Evolutionary conservation across 2,888 invertebrate species (phyloP).

Genomic region (Yponomeuta sedellus): DNA sequence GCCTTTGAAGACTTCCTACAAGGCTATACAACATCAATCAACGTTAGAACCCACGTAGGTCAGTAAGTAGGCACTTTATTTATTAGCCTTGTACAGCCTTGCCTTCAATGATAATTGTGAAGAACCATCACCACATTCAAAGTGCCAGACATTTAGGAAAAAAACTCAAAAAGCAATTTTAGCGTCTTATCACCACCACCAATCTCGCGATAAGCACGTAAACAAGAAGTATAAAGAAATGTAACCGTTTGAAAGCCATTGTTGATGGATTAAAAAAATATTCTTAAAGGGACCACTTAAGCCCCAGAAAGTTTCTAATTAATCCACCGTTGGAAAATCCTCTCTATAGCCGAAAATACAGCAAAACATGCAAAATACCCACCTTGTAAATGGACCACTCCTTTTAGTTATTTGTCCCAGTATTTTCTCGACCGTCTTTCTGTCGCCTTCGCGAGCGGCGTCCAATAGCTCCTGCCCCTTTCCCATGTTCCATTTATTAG

Average conservation of each 20-base stretch:
- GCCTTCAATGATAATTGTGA: slow-evolving; percentile 24
- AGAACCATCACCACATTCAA: slow-evolving; percentile 14
- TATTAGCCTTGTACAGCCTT: slow-evolving; percentile 22
- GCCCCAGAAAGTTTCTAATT: background rate
- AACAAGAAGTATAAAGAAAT: slow-evolving; percentile 40
- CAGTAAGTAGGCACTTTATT: slow-evolving; percentile 2
- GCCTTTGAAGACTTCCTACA: background rate
- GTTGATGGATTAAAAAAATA: slow-evolving; percentile 14
- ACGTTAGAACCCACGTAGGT: background rate
- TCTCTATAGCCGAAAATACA: slow-evolving; percentile 18
- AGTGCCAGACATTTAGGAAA: background rate
- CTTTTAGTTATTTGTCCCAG: slow-evolving; percentile 91
- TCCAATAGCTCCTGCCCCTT: slow-evolving; percentile 98
- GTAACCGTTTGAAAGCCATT: slow-evolving; percentile 25
- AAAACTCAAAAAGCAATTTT: slow-evolving; percentile 8
- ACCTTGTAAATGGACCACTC: slow-evolving; percentile 96
- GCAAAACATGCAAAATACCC: slow-evolving; percentile 63
- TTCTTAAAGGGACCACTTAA: too few species aligned
- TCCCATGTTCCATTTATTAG: slow-evolving; percentile 84
- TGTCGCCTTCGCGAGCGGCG: slow-evolving; percentile 95
- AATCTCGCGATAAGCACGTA: slow-evolving; percentile 37
- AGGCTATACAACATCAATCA: slow-evolving; percentile 2
- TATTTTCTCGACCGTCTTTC: slow-evolving; percentile 92
- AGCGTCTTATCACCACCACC: background rate
- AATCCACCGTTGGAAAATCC: background rate